Conservation (phyloP, 2,888 invertebrate genomes). For the Barypeithes pellucidus region DNA sequence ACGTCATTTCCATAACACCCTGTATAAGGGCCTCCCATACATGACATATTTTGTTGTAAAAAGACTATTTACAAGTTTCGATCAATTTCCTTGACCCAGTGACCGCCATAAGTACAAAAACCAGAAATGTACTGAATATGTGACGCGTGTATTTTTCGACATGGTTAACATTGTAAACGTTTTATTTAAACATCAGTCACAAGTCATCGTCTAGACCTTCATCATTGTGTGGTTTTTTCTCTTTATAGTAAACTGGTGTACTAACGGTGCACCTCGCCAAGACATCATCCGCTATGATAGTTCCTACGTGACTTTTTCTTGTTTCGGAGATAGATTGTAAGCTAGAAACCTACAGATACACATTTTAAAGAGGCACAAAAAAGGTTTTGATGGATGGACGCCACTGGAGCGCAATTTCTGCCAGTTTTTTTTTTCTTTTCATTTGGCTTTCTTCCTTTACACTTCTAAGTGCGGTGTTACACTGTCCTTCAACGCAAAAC, state of each 20-base stretch:
- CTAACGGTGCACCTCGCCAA: conserved; percentile 52
- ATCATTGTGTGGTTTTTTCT: conserved; percentile 51
- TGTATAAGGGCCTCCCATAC: too few relatives aligned
- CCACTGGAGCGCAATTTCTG: conserved; percentile 26
- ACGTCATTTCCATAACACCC: too few relatives aligned
- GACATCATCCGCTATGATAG: conserved; percentile 49
- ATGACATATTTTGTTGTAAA: conserved; percentile 12
- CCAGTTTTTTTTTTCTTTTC: too few relatives aligned
- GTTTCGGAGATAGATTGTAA: conserved; percentile 47
- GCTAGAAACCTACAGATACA: conserved; percentile 49
- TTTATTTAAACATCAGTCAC: conserved; percentile 43
- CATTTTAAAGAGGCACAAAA: conserved; percentile 31
- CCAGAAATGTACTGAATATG: not conserved
- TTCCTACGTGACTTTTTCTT: conserved; percentile 53
- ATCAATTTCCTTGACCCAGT: conserved; percentile 37
- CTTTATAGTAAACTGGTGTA: conserved; percentile 49
- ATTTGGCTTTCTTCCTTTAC: too few relatives aligned
- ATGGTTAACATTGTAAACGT: conserved; percentile 38
- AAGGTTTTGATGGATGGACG: conserved; percentile 33
- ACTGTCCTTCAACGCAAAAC: too few relatives aligned
- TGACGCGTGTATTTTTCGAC: conserved; percentile 35
- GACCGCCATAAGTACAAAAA: conserved; percentile 34
- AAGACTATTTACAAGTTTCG: conserved; percentile 22
- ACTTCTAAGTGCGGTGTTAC: too few relatives aligned
- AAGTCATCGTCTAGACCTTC: conserved; percentile 46